Evolutionary conservation across 2,113 vertebrate genomes (phyloP), one percentile per base, ranked within the genome.

Genomic region (Gymnocephalus cernua): DNA sequence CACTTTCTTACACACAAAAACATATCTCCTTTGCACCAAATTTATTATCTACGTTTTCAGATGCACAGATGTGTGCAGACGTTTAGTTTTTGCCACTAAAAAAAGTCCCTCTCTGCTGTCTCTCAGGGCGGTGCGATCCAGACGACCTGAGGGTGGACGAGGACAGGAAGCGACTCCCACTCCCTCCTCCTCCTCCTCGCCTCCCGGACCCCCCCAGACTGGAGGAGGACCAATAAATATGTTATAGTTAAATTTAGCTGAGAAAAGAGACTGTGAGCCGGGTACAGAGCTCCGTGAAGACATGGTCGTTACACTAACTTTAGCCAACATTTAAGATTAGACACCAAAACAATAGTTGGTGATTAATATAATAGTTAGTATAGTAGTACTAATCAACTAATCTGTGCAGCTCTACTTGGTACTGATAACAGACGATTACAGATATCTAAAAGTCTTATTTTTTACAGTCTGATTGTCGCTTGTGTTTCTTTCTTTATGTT

Each of bases 101-200:
- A 14, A 6, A 27, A 6, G 21, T 62, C 29, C 6, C 19, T 62
- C 45, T 61, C 35, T 69, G 23, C 15, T 71, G 18, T 69, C 25
- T 68, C 6, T 27, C 75, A 96, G 93, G 93, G 70, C 68, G 38
- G n/a, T 95, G 93, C 44, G 76, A 89, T 62, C 89, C 77, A 32
- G 80, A 86, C 3, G 90, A 89, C 56, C 82, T 93, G 41, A 75
- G 50, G 72, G 69, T 89, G 23, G 82, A 80, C 44, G 69, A 88
- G 57, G 86, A 84, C 0, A 44, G 75, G 29, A 81, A 35, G 6
- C 35, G 16, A 15, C 41, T 18, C 3, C 47, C 41, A 4, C 58
- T n/a, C n/a, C n/a, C n/a, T n/a, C n/a, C n/a, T n/a, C 65, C 83
- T 76, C 73, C 64, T 56, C 76, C 64, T 5, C 68, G 9, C 4